Evolutionary conservation across 2,113 vertebrate species (phyloP), one percentile per base, ranked within the genome.

Genomic region (Monopterus albus): DNA sequence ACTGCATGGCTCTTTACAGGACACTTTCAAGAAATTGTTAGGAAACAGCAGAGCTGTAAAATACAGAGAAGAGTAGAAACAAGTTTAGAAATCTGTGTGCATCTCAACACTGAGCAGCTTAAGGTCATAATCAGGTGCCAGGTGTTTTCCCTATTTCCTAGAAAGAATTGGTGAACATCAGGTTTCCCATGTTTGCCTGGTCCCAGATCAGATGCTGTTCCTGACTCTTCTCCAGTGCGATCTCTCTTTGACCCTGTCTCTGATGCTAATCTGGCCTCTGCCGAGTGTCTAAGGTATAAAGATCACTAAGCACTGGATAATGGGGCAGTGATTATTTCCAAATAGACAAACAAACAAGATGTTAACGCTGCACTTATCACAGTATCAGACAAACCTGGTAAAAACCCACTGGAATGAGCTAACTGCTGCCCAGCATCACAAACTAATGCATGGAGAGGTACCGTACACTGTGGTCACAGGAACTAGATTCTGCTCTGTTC

Each of bases 261-360:
- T 58, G 64, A 74, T 74, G 74, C 74, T 74, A 78, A 78, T 78
- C 31, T 36, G 33, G 12, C 64, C 53, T 78, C 43, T 66, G 66
- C 52, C 63, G 43, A 72, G 55, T 1, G 15, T 40, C 46, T 68
- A 8, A 45, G 61, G 7, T 49, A 46, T 18, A 7, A 33, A 49
- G 36, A 64, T 76, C 76, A 73, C 28, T 79, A 28, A 56, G 72
- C 56, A 6, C 26, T 25, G 17, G 46, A 12, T 64, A 60, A 73
- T 36, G 33, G 1, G 6, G 4, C 1, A 2, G 2, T 35, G 63
- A 57, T 77, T 65, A 81, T 74, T 78, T 52, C 57, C 47, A 49
- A 49, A 21, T 21, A 38, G 62, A 53, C 58, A 74, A 71, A 71
- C 21, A 23, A 35, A n/a, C n/a, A n/a, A n/a, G n/a, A n/a, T n/a